phyloP scores from a whole-genome alignment of 2,797 vertebrate species.

The Champsocephalus gunnari region DNA sequence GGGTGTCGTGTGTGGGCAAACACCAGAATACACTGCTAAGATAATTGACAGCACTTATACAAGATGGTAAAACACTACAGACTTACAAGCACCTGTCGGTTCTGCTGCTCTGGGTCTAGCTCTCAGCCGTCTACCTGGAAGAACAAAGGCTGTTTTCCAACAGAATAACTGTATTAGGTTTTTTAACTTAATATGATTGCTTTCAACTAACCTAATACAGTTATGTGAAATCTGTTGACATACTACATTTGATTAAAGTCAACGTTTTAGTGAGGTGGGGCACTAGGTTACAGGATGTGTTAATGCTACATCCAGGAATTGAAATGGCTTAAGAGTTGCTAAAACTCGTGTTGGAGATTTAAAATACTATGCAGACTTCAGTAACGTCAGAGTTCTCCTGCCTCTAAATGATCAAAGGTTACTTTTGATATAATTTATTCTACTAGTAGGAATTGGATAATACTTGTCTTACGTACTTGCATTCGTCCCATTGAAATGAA shows the following conservation, averaged over 20 bases:
- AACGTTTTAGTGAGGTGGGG: too few relatives aligned
- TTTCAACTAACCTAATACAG: too few relatives aligned
- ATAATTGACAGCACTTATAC: constrained; percentile 6
- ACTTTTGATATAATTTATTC: background rate
- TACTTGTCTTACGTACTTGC: too few relatives aligned
- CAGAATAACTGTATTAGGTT: background rate
- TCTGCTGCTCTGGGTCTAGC: background rate
- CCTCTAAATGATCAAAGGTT: background rate
- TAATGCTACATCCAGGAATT: background rate
- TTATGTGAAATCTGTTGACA: too few relatives aligned
- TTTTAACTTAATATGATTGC: too few relatives aligned
- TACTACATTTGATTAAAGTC: too few relatives aligned
- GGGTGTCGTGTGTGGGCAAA: constrained; percentile 3
- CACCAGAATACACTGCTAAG: constrained; percentile 9
- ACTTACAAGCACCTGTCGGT: constrained; percentile 7
- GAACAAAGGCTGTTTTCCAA: background rate
- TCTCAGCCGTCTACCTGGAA: background rate
- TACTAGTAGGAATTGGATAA: background rate
- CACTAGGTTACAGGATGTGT: background rate
- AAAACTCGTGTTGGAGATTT: background rate
- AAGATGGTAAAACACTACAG: background rate
- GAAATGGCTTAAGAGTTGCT: background rate
- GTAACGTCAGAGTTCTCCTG: background rate
- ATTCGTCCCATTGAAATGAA: constrained; percentile 10
- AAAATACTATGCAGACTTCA: background rate